phyloP scores from a whole-genome alignment of 2,888 invertebrate species.

The Drosophila ustulata region DNA sequence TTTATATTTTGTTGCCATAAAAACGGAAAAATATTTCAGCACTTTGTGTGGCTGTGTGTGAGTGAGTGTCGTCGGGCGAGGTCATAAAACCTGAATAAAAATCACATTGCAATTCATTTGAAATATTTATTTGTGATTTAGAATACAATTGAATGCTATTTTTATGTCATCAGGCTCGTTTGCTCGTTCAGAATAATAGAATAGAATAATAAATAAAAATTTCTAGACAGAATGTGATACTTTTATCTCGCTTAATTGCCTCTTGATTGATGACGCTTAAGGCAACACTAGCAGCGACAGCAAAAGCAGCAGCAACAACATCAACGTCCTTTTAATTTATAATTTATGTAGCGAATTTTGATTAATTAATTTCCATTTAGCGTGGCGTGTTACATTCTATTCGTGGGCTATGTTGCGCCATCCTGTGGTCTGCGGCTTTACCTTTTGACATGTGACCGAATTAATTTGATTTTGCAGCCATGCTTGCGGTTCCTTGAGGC shows the following conservation, averaged over 20 bases:
- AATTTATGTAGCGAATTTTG: conserved; percentile 74
- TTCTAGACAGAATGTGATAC: neutral
- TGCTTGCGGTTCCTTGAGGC: conserved; percentile 39
- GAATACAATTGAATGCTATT: conserved; percentile 53
- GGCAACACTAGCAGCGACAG: conserved; percentile 28
- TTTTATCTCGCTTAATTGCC: conserved; percentile 55
- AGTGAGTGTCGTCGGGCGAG: neutral
- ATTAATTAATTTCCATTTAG: conserved; percentile 77
- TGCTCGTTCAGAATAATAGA: neutral
- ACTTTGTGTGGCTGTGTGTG: conserved; percentile 11
- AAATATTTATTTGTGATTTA: conserved; percentile 72
- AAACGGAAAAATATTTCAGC: conserved; percentile 20
- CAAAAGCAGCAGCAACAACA: conserved; percentile 15
- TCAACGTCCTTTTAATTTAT: conserved; percentile 68
- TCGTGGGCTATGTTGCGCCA: conserved; percentile 1
- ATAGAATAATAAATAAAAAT: conserved; percentile 30
- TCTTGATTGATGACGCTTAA: conserved; percentile 67
- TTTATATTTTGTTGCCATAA: conserved; percentile 29
- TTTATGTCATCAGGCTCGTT: conserved; percentile 36
- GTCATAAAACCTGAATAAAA: conserved; percentile 43
- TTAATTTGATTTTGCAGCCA: conserved; percentile 51
- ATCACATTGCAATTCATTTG: conserved; percentile 59
- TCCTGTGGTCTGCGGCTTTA: conserved; percentile 52
- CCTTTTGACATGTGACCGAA: conserved; percentile 73
- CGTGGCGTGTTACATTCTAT: conserved; percentile 43